Base-by-base conservation (phyloP, 1,140 invertebrate genomes). In the Wiebesia pumilae region DNA sequence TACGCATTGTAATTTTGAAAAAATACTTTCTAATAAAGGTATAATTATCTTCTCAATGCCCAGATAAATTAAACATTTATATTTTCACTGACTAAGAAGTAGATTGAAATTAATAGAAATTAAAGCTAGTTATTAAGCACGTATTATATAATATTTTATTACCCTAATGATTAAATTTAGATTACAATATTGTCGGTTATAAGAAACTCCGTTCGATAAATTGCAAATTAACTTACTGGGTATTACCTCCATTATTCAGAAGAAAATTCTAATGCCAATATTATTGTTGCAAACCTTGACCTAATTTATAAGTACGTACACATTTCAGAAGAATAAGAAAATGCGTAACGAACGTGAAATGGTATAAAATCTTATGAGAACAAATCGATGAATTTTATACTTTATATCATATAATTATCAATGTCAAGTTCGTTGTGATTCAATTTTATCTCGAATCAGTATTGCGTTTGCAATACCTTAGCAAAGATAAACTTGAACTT, bases 401-500 rank as follows among this genome's bases (percentile, higher is more conserved):
- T 62, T 62, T 24, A 62, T 62, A 62, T 27, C 6, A 62, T 3
- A 62, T 35, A 35, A 24, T 69, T 35, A 9, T 69, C 30, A 33
- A 33, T 33, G 65, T 33, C 30, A 9, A 19, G 65, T 33, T 12
- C 19, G 6, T 69, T 69, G 3, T 14, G 30, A 35, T 24, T 35
- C 4, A 24, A 33, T 33, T 69, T 30, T 14, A 69, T 69, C 30
- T 35, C 30, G 14, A 69, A 69, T 33, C 10, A 65, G 65, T 35
- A 30, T 69, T 35, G 0, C 19, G n/a, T 35, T 69, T 69, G 65
- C n/a, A 69, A 69, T 14, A 35, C 2, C 33, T 16, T 24, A 16
- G 33, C n/a, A 71, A n/a, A 35, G 35, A 71, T 71, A 38, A 71
- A 71, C 69, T 71, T 71, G 69, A 71, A 71, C 69, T 71, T 71